These are phyloP conservation scores for Hypolimnas misippus DNA, from an alignment of 2,888 invertebrate genomes.

Conservation along the genomic window DNA sequence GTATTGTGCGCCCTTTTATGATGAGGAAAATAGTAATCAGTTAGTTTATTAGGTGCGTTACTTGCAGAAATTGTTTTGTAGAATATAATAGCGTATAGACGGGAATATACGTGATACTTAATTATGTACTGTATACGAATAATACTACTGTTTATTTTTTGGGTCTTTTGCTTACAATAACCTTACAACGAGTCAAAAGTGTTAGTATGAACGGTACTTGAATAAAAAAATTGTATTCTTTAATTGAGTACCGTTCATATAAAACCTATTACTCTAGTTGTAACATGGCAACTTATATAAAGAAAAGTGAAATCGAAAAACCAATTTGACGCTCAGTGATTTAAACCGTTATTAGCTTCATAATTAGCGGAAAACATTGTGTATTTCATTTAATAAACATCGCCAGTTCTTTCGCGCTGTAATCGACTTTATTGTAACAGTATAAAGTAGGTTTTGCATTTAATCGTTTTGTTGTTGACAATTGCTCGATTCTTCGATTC, in stretches of 20 bases:
- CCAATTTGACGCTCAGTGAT: slow-evolving; percentile 30
- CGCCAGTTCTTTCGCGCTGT: neutral
- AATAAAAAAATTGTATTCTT: too few relatives aligned
- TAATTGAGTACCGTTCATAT: neutral
- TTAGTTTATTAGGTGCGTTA: slow-evolving; percentile 77
- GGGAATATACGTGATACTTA: neutral
- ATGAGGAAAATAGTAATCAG: slow-evolving; percentile 77
- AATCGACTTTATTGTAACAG: slow-evolving; percentile 28
- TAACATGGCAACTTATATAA: neutral
- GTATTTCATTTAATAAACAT: slow-evolving; percentile 21
- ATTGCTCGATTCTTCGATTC: slow-evolving; percentile 50
- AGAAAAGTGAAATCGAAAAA: slow-evolving; percentile 9
- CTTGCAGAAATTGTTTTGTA: slow-evolving; percentile 67
- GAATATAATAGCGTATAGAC: slow-evolving; percentile 33
- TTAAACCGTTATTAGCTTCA: slow-evolving; percentile 59
- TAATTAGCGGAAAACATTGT: slow-evolving; percentile 71
- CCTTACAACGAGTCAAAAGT: neutral
- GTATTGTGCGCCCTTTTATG: slow-evolving; percentile 72
- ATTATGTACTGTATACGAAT: slow-evolving; percentile 5
- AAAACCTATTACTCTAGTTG: neutral
- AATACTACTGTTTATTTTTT: neutral
- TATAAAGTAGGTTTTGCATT: slow-evolving; percentile 29
- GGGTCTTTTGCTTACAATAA: neutral
- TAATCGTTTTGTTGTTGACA: slow-evolving; percentile 46
- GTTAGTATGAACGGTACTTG: too few relatives aligned